Conservation (phyloP, 2,113 vertebrate genomes). For the Melanerpes formicivorus region DNA sequence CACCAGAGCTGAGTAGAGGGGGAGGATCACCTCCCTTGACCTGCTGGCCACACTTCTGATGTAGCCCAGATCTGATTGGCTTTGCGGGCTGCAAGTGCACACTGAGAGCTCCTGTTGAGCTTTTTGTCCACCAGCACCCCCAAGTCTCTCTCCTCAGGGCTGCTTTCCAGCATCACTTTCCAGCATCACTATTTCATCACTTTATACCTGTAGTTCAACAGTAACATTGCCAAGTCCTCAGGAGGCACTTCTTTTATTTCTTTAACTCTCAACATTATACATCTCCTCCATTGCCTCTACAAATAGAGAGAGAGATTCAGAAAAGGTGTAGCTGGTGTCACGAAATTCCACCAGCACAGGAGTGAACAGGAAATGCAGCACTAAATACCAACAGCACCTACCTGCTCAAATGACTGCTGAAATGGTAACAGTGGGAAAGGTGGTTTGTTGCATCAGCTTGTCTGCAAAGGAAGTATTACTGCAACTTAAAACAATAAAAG, state of each 20-base stretch:
- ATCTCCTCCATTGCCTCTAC: background rate
- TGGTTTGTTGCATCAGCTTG: constrained; percentile 47
- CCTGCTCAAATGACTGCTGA: constrained; percentile 24
- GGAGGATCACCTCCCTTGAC: too few species aligned
- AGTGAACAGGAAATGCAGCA: background rate
- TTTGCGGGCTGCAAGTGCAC: too few species aligned
- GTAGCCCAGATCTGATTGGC: too few species aligned
- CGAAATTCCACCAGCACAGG: constrained; percentile 24
- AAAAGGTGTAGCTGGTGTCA: constrained; percentile 10
- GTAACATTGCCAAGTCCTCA: constrained; percentile 10
- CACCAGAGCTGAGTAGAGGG: too few species aligned
- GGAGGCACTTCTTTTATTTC: constrained; percentile 4
- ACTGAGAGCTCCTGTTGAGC: too few species aligned
- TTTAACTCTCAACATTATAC: background rate
- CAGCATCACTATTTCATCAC: background rate
- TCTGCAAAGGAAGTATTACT: constrained; percentile 27
- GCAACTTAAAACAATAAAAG: constrained; percentile 10
- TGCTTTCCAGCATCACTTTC: too few species aligned
- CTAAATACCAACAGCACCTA: constrained; percentile 38
- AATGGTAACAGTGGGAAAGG: constrained; percentile 48
- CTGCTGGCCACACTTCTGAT: too few species aligned
- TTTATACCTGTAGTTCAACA: constrained; percentile 19
- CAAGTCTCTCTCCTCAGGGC: too few species aligned
- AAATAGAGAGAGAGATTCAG: background rate
- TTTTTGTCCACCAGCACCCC: too few species aligned